These are phyloP conservation scores for Cacoxenus indagator DNA, from an alignment of 2,888 invertebrate genomes.

Conservation along the genomic window DNA sequence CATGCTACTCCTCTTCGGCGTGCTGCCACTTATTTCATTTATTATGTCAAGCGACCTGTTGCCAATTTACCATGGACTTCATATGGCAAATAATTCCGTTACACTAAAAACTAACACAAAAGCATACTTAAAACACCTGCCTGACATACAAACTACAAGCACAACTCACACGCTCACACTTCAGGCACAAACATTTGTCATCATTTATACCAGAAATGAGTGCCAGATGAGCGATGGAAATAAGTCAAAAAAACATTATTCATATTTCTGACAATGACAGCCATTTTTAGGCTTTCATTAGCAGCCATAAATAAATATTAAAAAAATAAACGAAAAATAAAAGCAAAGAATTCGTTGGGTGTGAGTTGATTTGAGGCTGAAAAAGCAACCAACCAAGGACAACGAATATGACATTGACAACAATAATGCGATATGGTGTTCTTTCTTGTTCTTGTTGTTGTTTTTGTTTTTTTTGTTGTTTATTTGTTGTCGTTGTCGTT, in stretches of 20 bases:
- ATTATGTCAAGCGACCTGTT: not conserved
- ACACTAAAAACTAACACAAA: not conserved
- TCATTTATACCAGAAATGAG: constrained; percentile 13
- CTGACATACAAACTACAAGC: not conserved
- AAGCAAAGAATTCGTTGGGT: no score
- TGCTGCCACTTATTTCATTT: not conserved
- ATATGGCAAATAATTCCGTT: not conserved
- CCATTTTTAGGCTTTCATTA: constrained; percentile 50
- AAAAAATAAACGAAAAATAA: not conserved
- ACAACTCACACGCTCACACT: not conserved
- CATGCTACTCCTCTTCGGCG: no score
- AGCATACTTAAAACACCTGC: not conserved
- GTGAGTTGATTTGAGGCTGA: no score
- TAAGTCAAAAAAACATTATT: constrained; percentile 12
- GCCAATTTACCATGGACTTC: not conserved
- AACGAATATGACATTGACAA: not conserved
- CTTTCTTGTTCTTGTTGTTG: no score
- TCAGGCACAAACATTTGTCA: constrained; percentile 14
- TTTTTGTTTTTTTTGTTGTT: no score
- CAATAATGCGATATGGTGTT: no score
- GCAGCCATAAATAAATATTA: not conserved
- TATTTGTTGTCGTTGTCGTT: not conserved
- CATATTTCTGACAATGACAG: constrained; percentile 10
- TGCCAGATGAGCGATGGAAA: not conserved
- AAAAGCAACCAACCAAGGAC: constrained; percentile 35